phyloP scores from a whole-genome alignment of 2,888 invertebrate species.

The Spodoptera exigua region DNA sequence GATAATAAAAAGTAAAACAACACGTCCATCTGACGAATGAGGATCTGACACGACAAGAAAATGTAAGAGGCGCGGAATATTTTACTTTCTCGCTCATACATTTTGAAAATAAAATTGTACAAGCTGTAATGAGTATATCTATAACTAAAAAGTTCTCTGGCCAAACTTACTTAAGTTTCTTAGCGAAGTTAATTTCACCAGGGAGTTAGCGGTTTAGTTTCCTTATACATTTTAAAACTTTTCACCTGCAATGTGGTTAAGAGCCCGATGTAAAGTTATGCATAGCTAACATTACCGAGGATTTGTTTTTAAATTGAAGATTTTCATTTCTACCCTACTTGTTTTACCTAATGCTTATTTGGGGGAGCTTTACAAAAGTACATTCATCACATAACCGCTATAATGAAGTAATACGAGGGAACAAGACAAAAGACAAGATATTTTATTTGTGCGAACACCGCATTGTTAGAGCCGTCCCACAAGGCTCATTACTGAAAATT shows the following conservation, averaged over 20 bases:
- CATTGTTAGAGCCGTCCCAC: constrained; percentile 68
- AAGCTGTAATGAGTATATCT: constrained; percentile 57
- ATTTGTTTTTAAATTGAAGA: not conserved
- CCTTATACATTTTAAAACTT: constrained; percentile 16
- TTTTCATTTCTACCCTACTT: not conserved
- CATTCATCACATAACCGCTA: constrained; percentile 47
- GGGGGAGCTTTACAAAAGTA: constrained; percentile 20
- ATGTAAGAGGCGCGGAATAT: constrained; percentile 51
- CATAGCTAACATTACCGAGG: not conserved
- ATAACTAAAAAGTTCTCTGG: constrained; percentile 47
- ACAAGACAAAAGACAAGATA: constrained; percentile 66
- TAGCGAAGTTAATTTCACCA: constrained; percentile 32
- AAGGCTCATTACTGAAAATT: constrained; percentile 81
- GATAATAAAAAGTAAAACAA: constrained; percentile 83
- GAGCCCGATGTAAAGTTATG: not conserved
- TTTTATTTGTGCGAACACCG: constrained; percentile 70
- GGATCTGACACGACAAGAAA: constrained; percentile 66
- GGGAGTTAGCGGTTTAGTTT: constrained; percentile 28
- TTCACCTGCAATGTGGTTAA: not conserved
- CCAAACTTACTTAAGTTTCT: constrained; percentile 31
- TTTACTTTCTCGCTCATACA: constrained; percentile 39
- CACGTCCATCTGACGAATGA: constrained; percentile 82
- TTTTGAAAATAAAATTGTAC: constrained; percentile 40
- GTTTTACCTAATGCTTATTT: constrained; percentile 7
- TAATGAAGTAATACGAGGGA: constrained; percentile 61